Evolutionary conservation across 2,113 vertebrate genomes (phyloP).

Genomic region (Mustela nigripes): DNA sequence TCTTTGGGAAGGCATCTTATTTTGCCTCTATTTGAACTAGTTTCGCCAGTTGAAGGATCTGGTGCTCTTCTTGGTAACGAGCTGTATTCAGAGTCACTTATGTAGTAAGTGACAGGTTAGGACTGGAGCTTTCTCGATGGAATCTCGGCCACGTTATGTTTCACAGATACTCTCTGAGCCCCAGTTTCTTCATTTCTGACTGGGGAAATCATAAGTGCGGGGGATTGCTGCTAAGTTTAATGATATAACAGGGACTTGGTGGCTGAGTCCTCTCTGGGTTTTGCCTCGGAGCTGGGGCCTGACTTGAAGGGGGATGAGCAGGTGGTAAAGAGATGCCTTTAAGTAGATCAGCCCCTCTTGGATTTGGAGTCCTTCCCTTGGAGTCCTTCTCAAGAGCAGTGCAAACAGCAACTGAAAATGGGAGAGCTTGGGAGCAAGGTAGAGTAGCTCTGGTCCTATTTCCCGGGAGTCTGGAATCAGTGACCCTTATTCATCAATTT

Average conservation of each 20-base stretch:
- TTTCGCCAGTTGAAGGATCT: neutral
- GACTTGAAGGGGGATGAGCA: neutral
- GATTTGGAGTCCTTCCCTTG: neutral
- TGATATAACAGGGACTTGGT: too few species aligned
- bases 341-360: neutral
- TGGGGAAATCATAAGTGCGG: neutral
- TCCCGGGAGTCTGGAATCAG: neutral
- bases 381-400: neutral
- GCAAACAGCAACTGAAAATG: too few species aligned
- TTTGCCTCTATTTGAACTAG: neutral
- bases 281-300: too few species aligned
- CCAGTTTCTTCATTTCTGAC: neutral
- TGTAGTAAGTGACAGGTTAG: neutral
- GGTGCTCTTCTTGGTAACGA: neutral
- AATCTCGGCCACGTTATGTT: neutral
- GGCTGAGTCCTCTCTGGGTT: fast-evolving
- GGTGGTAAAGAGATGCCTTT: neutral
- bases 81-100: neutral
- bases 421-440: neutral
- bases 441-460: neutral
- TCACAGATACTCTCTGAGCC: neutral
- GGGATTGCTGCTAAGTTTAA: neutral
- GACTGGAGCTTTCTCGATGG: neutral
- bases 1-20: neutral
- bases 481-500: neutral